Percentiles rank a stretch among this genome's conserved stretches.
phyloP scores from a whole-genome alignment of 2,888 invertebrate species.

The Lapara coniferarum region DNA sequence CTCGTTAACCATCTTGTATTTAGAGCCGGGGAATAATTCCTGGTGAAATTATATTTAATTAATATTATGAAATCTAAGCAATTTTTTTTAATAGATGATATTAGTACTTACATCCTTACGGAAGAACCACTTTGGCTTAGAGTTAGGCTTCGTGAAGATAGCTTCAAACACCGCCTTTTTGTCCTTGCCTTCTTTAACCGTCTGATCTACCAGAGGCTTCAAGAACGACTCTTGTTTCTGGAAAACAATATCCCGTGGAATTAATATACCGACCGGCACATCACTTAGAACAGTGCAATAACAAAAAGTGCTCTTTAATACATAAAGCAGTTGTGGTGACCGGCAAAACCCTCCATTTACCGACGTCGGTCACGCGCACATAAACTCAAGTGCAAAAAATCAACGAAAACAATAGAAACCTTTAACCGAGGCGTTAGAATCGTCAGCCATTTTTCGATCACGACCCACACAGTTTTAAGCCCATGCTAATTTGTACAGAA shows the following conservation, averaged over 20 bases:
- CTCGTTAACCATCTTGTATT: slow-evolving; percentile 97
- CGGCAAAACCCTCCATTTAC: slow-evolving; percentile 60
- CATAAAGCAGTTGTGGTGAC: slow-evolving; percentile 75
- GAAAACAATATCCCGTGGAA: slow-evolving; percentile 55
- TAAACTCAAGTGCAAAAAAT: slow-evolving; percentile 66
- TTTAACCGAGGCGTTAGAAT: slow-evolving; percentile 76
- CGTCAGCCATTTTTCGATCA: slow-evolving; percentile 67
- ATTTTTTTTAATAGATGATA: background rate
- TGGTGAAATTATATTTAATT: slow-evolving; percentile 56
- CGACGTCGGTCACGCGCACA: slow-evolving; percentile 58
- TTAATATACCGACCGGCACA: slow-evolving; percentile 50
- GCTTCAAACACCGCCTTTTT: slow-evolving; percentile 97
- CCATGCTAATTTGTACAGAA: slow-evolving; percentile 79
- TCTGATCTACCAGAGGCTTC: slow-evolving; percentile 96
- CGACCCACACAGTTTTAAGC: slow-evolving; percentile 63
- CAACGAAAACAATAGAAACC: slow-evolving; percentile 59
- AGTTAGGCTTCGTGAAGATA: slow-evolving; percentile 97
- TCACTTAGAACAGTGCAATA: slow-evolving; percentile 53
- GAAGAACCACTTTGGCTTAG: slow-evolving; percentile 96
- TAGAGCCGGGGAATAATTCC: slow-evolving; percentile 98
- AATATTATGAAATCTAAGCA: background rate
- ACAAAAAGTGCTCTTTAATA: slow-evolving; percentile 74
- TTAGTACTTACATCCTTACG: slow-evolving; percentile 92
- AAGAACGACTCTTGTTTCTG: slow-evolving; percentile 98
- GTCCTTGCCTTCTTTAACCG: slow-evolving; percentile 97